phyloP scores from a whole-genome alignment of 2,888 invertebrate genomes.

The Pseudoips prasinana region DNA sequence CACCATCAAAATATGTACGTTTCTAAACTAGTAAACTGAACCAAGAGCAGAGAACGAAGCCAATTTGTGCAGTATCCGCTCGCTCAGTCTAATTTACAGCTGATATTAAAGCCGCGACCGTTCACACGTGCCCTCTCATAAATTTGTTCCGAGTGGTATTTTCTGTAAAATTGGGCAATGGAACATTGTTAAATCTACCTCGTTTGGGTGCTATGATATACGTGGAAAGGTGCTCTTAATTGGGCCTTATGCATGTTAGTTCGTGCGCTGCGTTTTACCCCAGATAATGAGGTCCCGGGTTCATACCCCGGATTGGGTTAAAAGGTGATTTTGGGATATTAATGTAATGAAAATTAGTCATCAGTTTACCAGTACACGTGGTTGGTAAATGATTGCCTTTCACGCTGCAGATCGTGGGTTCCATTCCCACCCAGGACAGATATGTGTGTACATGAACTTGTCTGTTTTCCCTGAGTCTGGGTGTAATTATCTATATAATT shows the following conservation, averaged over 20 bases:
- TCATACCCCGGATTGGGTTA: too few relatives aligned
- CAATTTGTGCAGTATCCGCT: conserved; percentile 42
- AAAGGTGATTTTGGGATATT: too few relatives aligned
- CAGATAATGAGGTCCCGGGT: too few relatives aligned
- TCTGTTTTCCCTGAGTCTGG: too few relatives aligned
- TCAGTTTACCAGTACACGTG: too few relatives aligned
- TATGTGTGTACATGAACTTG: too few relatives aligned
- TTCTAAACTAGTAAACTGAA: conserved; percentile 36
- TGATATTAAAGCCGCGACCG: conserved; percentile 64
- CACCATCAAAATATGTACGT: conserved; percentile 5
- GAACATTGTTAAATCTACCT: conserved; percentile 31
- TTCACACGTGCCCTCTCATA: conserved; percentile 55
- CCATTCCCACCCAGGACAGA: too few relatives aligned
- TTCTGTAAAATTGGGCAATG: conserved; percentile 27
- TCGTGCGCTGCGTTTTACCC: too few relatives aligned
- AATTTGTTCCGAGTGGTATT: conserved; percentile 32
- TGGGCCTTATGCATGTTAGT: conserved; percentile 2
- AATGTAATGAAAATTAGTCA: too few relatives aligned
- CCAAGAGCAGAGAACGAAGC: conserved; percentile 23
- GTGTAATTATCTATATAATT: too few relatives aligned
- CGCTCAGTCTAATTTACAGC: conserved; percentile 59
- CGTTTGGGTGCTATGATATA: conserved; percentile 29
- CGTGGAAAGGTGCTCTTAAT: conserved; percentile 22
- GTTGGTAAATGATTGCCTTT: too few relatives aligned
- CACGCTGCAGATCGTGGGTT: too few relatives aligned